These are phyloP conservation scores for Micrasema minimum DNA, from an alignment of 1,140 invertebrate species.

Conservation along the genomic window DNA sequence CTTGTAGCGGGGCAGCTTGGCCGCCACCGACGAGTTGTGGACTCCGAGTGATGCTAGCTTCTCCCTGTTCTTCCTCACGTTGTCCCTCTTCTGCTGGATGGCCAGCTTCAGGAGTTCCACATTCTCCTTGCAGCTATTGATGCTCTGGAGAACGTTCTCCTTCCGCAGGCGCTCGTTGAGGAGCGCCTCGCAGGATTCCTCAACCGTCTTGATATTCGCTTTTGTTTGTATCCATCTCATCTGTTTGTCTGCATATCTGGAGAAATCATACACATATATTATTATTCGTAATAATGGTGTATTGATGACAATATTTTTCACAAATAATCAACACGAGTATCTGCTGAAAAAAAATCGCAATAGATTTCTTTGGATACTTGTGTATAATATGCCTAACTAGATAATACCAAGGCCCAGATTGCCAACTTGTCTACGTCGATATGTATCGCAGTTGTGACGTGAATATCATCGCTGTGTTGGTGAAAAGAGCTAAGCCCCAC, in stretches of 20 bases:
- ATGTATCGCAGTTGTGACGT: too few species aligned
- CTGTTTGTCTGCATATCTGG: conserved; percentile 73
- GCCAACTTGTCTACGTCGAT: too few species aligned
- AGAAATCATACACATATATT: too few species aligned
- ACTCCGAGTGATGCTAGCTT: conserved; percentile 67
- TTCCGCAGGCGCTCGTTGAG: conserved; percentile 69
- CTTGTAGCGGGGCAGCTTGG: conserved; percentile 71
- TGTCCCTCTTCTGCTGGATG: conserved; percentile 72
- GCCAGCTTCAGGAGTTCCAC: conserved; percentile 71
- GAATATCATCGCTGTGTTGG: too few species aligned
- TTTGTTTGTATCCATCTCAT: conserved; percentile 69
- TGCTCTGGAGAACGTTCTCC: conserved; percentile 70
- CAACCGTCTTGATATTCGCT: conserved; percentile 67
- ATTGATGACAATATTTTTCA: too few species aligned
- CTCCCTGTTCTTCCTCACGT: conserved; percentile 67
- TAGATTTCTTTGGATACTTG: too few species aligned
- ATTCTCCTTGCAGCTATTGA: conserved; percentile 72
- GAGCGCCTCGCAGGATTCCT: conserved; percentile 70
- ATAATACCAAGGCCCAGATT: too few species aligned
- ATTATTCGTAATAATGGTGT: too few species aligned
- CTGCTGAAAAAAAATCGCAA: too few species aligned
- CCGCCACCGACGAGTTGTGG: conserved; percentile 67
- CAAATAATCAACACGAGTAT: too few species aligned
- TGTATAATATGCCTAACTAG: too few species aligned
- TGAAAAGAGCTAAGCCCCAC: too few species aligned